Evolutionary conservation across 2,113 vertebrate genomes (phyloP).

Genomic region (Corapipo altera): DNA sequence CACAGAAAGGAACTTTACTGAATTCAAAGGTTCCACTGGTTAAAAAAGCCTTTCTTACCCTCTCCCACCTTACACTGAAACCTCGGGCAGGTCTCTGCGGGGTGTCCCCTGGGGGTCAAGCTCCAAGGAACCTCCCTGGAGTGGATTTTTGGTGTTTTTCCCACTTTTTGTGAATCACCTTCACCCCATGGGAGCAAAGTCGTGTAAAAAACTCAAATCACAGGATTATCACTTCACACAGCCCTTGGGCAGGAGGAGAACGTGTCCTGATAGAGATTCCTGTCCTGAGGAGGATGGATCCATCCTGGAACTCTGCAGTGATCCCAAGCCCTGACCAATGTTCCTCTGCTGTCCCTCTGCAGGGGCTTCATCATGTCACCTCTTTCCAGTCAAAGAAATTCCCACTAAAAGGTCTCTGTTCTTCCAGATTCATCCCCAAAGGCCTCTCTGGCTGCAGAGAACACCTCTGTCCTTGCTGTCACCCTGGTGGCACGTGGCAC

Average conservation of each 20-base stretch:
- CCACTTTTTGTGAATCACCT: background rate
- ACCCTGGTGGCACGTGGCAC: background rate
- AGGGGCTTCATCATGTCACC: accelerated
- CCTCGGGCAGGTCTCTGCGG: background rate
- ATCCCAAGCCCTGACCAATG: background rate
- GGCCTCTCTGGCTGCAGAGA: background rate
- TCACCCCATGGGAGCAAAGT: background rate
- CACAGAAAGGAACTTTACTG: background rate
- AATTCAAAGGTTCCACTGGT: background rate
- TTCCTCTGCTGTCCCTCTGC: background rate
- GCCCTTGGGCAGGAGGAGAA: background rate
- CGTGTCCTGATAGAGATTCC: background rate
- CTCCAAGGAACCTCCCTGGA: background rate
- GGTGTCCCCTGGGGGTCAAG: background rate
- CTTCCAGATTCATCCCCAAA: background rate
- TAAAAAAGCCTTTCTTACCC: background rate
- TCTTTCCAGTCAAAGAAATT: background rate
- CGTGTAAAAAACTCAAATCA: background rate
- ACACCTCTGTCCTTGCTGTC: background rate
- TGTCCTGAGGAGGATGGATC: background rate
- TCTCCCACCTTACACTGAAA: background rate
- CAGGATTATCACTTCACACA: background rate
- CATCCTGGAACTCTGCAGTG: background rate
- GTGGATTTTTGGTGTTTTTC: background rate
- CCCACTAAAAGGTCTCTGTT: background rate